phyloP scores from a whole-genome alignment of 2,888 invertebrate species.

The Macaria notata region DNA sequence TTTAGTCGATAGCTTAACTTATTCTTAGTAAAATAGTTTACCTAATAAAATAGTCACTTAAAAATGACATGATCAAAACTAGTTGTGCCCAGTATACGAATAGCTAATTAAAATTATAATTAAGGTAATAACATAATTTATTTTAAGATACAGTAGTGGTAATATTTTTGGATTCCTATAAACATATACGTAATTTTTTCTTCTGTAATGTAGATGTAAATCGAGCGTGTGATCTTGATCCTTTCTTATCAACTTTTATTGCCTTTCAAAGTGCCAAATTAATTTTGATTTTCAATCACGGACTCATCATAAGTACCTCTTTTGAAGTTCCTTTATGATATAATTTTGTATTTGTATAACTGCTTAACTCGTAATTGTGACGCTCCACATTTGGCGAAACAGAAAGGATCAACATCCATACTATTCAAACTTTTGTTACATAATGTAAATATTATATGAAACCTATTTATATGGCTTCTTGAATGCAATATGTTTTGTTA shows the following conservation, averaged over 20 bases:
- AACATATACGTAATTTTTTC: slow-evolving; percentile 76
- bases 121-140: slow-evolving; percentile 76
- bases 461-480: slow-evolving; percentile 57
- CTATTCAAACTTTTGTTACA: slow-evolving; percentile 55
- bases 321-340: slow-evolving; percentile 56
- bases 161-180: slow-evolving; percentile 83
- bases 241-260: slow-evolving; percentile 59
- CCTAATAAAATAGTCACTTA: slow-evolving; percentile 70
- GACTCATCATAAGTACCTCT: slow-evolving; percentile 57
- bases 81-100: slow-evolving; percentile 83
- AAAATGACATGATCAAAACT: slow-evolving; percentile 81
- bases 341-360: slow-evolving; percentile 39
- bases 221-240: slow-evolving; percentile 44
- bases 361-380: slow-evolving; percentile 37
- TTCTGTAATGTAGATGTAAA: slow-evolving; percentile 54
- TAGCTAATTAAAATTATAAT: slow-evolving; percentile 74
- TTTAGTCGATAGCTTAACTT: slow-evolving; percentile 80
- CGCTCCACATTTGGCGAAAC: slow-evolving; percentile 35
- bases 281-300: slow-evolving; percentile 51
- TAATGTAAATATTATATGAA: slow-evolving; percentile 69
- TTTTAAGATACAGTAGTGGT: slow-evolving; percentile 79
- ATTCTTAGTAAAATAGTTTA: slow-evolving; percentile 78
- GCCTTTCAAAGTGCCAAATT: slow-evolving; percentile 75
- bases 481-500: slow-evolving; percentile 39
- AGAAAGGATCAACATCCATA: slow-evolving; percentile 69